Percentiles rank a stretch among this genome's conserved stretches.
Conservation (phyloP, 2,113 vertebrate genomes). For the Motacilla alba region DNA sequence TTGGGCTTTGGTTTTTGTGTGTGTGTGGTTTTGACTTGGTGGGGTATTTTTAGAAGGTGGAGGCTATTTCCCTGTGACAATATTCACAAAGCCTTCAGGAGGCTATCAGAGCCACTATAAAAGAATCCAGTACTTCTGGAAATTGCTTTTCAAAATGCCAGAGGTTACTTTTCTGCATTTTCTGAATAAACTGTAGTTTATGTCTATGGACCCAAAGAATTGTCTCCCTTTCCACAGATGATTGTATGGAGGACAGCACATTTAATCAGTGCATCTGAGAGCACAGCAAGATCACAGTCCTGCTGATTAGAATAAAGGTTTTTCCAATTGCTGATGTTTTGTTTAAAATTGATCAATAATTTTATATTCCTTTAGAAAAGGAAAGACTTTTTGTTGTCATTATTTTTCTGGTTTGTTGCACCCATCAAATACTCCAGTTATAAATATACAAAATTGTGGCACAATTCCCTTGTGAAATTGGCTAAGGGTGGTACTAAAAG, state of each 20-base stretch:
- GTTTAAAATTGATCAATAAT: background rate
- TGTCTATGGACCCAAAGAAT: background rate
- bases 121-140: background rate
- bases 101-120: background rate
- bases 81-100: background rate
- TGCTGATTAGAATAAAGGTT: background rate
- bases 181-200: background rate
- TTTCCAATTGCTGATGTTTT: background rate
- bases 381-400: background rate
- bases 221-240: background rate
- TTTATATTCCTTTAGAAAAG: background rate
- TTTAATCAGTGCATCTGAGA: background rate
- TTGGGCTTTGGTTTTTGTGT: background rate
- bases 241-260: background rate
- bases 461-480: background rate
- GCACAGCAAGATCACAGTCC: background rate
- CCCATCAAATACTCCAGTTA: background rate
- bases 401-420: background rate
- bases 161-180: background rate
- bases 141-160: background rate
- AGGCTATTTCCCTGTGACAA: background rate
- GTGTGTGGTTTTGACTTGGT: accelerated
- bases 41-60: background rate
- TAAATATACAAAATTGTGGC: background rate
- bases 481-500: background rate